A percentile compares a stretch with the other conserved stretches of the same genome.
phyloP scores from a whole-genome alignment of 2,888 invertebrate genomes.

The Charanyca ferruginea region DNA sequence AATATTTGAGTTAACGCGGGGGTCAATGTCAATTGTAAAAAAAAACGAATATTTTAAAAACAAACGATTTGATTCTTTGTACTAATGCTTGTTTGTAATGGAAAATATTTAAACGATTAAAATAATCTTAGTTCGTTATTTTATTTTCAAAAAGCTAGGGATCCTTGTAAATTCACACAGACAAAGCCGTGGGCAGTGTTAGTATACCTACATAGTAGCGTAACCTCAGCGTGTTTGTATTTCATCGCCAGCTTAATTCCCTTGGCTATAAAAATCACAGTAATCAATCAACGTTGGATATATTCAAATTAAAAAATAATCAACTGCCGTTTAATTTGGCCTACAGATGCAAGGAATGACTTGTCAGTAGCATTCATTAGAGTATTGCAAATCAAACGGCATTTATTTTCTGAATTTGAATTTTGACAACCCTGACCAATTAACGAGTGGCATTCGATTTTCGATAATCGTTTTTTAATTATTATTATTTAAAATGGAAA shows the following conservation, averaged over 20 bases:
- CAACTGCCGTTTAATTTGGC: conserved; percentile 22
- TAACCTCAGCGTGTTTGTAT: conserved; percentile 28
- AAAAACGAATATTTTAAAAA: no score
- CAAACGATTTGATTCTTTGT: no score
- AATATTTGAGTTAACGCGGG: conserved; percentile 8
- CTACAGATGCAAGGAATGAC: conserved; percentile 35
- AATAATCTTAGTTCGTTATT: no score
- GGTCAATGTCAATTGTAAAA: conserved; percentile 8
- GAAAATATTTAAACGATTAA: no score
- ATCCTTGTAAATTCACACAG: no score
- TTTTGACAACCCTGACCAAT: conserved; percentile 43
- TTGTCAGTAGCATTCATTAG: conserved; percentile 28
- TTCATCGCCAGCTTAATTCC: conserved; percentile 38
- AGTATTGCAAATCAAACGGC: neutral
- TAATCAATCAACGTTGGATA: conserved; percentile 44
- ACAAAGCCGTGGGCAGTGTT: no score
- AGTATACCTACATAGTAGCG: no score
- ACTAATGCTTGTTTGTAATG: no score
- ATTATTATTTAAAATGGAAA: conserved; percentile 33
- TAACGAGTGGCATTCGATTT: conserved; percentile 36
- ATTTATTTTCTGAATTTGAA: neutral
- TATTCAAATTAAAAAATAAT: conserved; percentile 40
- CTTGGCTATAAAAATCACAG: conserved; percentile 38
- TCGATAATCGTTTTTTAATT: conserved; percentile 28
- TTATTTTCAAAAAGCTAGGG: no score